A percentile compares a stretch with the other conserved stretches of the same genome.
Conservation (phyloP, 2,113 vertebrate genomes). For the Oncorhynchus tshawytscha region DNA sequence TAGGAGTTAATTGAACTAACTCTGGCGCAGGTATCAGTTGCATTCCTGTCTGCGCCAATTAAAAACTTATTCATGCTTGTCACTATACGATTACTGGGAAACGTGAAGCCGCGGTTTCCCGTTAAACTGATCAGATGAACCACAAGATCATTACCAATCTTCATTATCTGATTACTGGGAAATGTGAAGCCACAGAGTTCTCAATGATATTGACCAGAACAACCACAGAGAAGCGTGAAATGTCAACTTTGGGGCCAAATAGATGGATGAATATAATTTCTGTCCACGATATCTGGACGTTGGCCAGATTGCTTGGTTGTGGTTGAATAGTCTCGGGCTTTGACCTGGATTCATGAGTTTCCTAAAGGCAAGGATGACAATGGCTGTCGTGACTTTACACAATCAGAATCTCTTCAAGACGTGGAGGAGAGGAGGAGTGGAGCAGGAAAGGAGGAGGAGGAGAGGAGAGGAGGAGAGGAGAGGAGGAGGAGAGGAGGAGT, state of each 20-base stretch:
- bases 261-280: not conserved
- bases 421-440: not conserved
- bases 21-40: not conserved
- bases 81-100: not conserved
- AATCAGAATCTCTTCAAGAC: not conserved
- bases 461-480: no score
- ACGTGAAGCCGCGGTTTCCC: no score
- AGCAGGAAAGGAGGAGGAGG: fast-evolving
- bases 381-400: not conserved
- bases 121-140: not conserved
- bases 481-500: no score
- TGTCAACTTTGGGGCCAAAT: not conserved
- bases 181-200: not conserved
- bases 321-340: not conserved
- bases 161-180: not conserved
- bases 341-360: not conserved
- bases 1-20: not conserved
- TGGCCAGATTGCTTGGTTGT: not conserved
- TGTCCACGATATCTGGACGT: not conserved
- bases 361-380: no score
- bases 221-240: not conserved
- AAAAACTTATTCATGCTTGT: not conserved
- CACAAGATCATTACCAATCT: not conserved
- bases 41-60: not conserved
- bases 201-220: not conserved